A percentile compares a stretch with the other conserved stretches of the same genome.
These are phyloP conservation scores for Gymnoscopelus braueri DNA, from an alignment of 2,797 vertebrate genomes.

Conservation along the genomic window DNA sequence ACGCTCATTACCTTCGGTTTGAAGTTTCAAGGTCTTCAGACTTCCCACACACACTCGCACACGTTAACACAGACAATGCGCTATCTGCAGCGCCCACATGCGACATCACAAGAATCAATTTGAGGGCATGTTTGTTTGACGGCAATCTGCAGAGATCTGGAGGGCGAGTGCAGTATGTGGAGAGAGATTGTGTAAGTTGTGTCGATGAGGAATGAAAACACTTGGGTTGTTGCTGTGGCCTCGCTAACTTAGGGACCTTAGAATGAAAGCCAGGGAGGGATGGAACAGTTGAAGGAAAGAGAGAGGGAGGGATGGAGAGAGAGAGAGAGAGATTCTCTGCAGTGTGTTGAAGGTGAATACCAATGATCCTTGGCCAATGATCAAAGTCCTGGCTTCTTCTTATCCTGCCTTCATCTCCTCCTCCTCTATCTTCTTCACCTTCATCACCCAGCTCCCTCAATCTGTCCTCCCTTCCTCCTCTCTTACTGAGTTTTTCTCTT, in stretches of 20 bases:
- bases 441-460: constrained; percentile 12
- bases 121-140: constrained; percentile 16
- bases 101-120: too few relatives aligned
- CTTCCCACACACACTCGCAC: too few relatives aligned
- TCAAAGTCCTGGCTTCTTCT: constrained; percentile 66
- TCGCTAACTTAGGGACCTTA: not conserved
- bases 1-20: too few relatives aligned
- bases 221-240: not conserved
- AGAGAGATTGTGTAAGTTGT: not conserved
- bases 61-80: too few relatives aligned
- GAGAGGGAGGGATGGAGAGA: constrained; percentile 11
- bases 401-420: constrained; percentile 32
- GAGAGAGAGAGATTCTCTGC: constrained; percentile 28
- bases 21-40: too few relatives aligned
- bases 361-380: constrained; percentile 63
- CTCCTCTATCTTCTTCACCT: constrained; percentile 30
- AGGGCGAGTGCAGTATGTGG: not conserved
- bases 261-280: not conserved
- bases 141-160: constrained; percentile 14
- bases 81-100: too few relatives aligned
- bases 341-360: constrained; percentile 64
- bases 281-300: constrained; percentile 14
- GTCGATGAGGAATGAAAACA: constrained; percentile 13
- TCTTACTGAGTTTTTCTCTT: constrained; percentile 35
- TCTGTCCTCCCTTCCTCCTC: constrained; percentile 27